Evolutionary conservation across 2,888 invertebrate species (phyloP).

Genomic region (Drosophila neotestacea): DNA sequence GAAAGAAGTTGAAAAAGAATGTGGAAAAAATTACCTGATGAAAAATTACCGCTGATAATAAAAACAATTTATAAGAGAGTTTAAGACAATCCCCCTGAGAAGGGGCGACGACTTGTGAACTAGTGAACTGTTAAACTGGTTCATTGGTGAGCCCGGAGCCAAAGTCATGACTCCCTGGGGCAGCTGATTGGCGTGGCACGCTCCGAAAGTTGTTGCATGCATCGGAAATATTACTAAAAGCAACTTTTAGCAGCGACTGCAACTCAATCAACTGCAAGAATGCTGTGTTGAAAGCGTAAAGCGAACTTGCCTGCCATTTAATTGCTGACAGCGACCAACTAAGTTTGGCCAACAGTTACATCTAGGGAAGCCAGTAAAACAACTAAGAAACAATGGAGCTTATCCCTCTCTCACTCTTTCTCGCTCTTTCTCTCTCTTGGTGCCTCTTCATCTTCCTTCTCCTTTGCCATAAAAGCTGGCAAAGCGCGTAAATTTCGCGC

Average conservation of each 20-base stretch:
- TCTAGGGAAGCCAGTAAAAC: background rate
- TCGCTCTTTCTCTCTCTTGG: too few species aligned
- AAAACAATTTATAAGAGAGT: slow-evolving; percentile 73
- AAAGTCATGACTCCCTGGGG: slow-evolving; percentile 4
- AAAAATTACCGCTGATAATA: slow-evolving; percentile 52
- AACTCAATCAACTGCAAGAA: slow-evolving; percentile 59
- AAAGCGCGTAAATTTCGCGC: slow-evolving; percentile 69
- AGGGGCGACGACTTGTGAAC: slow-evolving; percentile 5
- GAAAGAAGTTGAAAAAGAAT: slow-evolving; percentile 5
- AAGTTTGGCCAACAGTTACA: slow-evolving; percentile 16
- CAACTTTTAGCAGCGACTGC: slow-evolving; percentile 54
- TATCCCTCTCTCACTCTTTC: background rate
- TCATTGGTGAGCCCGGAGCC: background rate
- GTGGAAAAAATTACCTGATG: background rate
- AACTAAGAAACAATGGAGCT: slow-evolving; percentile 13
- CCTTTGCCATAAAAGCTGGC: slow-evolving; percentile 55
- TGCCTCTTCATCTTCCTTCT: background rate
- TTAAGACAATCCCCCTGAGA: background rate
- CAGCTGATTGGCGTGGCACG: background rate
- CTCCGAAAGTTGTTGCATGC: slow-evolving; percentile 24
- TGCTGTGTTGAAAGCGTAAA: background rate
- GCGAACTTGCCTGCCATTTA: slow-evolving; percentile 29
- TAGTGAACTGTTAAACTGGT: background rate
- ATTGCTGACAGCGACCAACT: slow-evolving; percentile 33
- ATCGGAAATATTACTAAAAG: slow-evolving; percentile 41